These are phyloP conservation scores for Cettia cetti DNA, from an alignment of 2,113 vertebrate genomes.

Conservation along the genomic window DNA sequence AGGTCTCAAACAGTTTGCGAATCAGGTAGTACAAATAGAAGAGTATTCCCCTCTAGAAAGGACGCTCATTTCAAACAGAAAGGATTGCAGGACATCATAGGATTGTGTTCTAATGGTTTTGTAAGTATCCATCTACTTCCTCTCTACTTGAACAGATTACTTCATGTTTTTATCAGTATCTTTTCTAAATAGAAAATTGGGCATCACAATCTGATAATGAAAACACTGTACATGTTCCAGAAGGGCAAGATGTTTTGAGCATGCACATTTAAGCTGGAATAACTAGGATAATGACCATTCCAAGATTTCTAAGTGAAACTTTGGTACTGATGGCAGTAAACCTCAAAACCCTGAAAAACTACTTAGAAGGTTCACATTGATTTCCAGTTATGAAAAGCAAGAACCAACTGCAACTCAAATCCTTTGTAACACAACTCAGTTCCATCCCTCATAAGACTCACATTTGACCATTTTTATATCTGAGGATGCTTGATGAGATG, in stretches of 20 bases:
- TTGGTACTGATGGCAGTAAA: not conserved
- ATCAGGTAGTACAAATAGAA: not conserved
- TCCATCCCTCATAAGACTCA: not conserved
- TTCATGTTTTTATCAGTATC: not conserved
- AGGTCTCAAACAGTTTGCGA: not conserved
- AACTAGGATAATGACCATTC: not conserved
- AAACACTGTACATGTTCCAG: not conserved
- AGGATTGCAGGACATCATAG: not conserved
- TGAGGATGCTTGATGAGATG: not conserved
- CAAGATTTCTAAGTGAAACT: not conserved
- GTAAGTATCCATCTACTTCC: not conserved
- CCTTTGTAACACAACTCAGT: not conserved
- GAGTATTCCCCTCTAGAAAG: not conserved
- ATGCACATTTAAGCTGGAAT: not conserved
- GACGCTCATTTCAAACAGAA: not conserved
- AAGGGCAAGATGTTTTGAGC: not conserved
- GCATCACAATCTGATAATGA: not conserved
- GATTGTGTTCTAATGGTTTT: not conserved
- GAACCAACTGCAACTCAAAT: not conserved
- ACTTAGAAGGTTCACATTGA: not conserved
- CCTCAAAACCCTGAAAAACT: not conserved
- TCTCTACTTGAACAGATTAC: not conserved
- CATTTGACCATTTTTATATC: not conserved
- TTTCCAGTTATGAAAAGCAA: not conserved
- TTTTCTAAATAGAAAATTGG: not conserved